Conservation (phyloP, 2,797 vertebrate genomes). For the Eospalax fontanierii region DNA sequence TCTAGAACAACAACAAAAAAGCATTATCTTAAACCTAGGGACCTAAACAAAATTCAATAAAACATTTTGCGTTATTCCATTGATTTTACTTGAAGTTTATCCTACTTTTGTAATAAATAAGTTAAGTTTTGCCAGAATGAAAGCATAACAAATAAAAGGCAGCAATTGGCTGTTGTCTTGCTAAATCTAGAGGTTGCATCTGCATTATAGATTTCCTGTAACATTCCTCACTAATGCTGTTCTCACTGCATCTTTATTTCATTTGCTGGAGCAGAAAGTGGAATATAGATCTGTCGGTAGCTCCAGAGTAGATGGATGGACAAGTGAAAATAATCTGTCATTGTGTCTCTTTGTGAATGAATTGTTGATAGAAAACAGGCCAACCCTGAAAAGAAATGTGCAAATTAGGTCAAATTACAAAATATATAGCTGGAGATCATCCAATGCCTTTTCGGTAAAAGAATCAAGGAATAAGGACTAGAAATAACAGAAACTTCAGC, state of each 20-base stretch:
- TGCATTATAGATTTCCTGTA: constrained; percentile 75
- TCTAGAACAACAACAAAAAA: not conserved
- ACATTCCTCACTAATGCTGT: not conserved
- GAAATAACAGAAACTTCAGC: constrained; percentile 29
- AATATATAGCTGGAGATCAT: not conserved
- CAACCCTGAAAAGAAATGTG: constrained; percentile 65
- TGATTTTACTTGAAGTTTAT: constrained; percentile 54
- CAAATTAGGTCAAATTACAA: constrained; percentile 50
- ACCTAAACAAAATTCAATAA: constrained; percentile 61
- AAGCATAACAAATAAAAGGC: constrained; percentile 71
- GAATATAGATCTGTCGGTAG: constrained; percentile 57
- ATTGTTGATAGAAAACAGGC: constrained; percentile 57
- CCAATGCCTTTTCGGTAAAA: constrained; percentile 15
- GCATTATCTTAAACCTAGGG: constrained; percentile 1
- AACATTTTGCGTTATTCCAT: not conserved
- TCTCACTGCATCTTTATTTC: constrained; percentile 74
- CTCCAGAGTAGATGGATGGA: constrained; percentile 57
- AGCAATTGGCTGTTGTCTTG: constrained; percentile 53
- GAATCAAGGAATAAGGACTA: not conserved
- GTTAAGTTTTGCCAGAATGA: constrained; percentile 44
- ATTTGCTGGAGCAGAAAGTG: constrained; percentile 64
- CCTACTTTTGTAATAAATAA: constrained; percentile 66
- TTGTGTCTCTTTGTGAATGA: constrained; percentile 73
- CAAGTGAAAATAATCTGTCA: constrained; percentile 78
- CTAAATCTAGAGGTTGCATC: constrained; percentile 57